Base-by-base conservation (phyloP, 2,888 invertebrate genomes). In the Drosophila anomalata region DNA sequence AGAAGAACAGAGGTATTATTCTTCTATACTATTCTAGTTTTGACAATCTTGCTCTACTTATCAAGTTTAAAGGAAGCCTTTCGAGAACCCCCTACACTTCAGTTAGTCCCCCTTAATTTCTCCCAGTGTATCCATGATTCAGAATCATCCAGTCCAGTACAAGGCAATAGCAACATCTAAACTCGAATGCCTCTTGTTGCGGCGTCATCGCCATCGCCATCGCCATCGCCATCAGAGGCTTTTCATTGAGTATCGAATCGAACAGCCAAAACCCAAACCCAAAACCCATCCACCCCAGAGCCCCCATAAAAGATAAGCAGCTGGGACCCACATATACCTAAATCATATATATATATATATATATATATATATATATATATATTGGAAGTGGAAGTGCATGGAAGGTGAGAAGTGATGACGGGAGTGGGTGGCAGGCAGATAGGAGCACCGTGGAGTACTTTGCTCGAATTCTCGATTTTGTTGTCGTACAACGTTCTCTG, bases 171-270 rank as follows among this genome's bases (percentile, higher is more conserved):
- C 26, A 29, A 55, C 46, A 22, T 17, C 59, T 3, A 9, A 14
- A 54, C 29, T 41, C 55, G 26, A 52, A 58, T 47, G 52, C 44
- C 75, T 51, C 55, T 54, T 29, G 22, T 46, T 24, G 46, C 61
- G 44, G 62, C 68, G 57, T 74, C 76, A 52, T 58, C 78, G 57
- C 39, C 79, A 73, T 71, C 68, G 57, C 69, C 76, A 52, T n/a
- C n/a, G n/a, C n/a, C n/a, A n/a, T 58, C 78, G 57, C 39, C 79
- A 73, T 71, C 70, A 65, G 70, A 68, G 67, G 66, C 67, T 50
- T 80, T 54, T 78, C 82, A 85, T 88, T 82, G 73, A 83, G 75
- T 79, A 82, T 79, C 71, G 79, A 59, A 24, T 12, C 36, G 42
- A 22, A 17, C 6, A 11, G 5, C 22, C 4, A 24, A 24, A 24